phyloP scores from a whole-genome alignment of 2,888 invertebrate species.

The Philereme vetulata region DNA sequence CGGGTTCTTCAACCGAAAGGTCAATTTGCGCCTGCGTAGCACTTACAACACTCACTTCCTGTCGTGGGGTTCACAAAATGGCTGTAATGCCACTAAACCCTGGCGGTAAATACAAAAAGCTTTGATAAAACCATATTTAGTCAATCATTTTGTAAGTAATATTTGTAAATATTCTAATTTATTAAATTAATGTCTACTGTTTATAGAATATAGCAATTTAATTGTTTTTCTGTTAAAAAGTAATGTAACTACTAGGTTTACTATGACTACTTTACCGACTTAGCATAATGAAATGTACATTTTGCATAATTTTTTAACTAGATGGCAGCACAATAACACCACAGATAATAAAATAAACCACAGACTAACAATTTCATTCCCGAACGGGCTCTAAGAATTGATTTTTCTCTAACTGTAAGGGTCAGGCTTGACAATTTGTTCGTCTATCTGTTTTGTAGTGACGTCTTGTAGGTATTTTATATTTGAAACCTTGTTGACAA shows the following conservation, averaged over 20 bases:
- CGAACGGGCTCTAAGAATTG: too few species aligned
- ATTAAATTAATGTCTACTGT: not conserved
- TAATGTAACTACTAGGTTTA: constrained; percentile 11
- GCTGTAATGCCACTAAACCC: constrained; percentile 58
- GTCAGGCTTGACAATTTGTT: too few species aligned
- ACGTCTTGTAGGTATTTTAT: too few species aligned
- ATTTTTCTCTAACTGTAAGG: too few species aligned
- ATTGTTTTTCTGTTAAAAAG: constrained; percentile 14
- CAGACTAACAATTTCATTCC: not conserved
- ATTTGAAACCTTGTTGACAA: too few species aligned
- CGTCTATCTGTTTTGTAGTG: too few species aligned
- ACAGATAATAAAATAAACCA: constrained; percentile 24
- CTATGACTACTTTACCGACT: constrained; percentile 31
- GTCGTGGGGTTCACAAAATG: constrained; percentile 81
- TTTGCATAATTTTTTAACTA: constrained; percentile 9
- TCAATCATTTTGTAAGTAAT: not conserved
- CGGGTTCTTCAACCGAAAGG: constrained; percentile 94
- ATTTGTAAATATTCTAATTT: not conserved
- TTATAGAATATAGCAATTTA: not conserved
- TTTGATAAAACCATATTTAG: too few species aligned
- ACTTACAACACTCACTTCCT: constrained; percentile 83
- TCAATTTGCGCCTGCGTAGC: constrained; percentile 88
- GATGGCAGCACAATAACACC: constrained; percentile 24
- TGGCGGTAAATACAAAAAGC: constrained; percentile 67
- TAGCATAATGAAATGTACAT: not conserved